phyloP scores from a whole-genome alignment of 2,113 vertebrate species.

The Oreochromis aureus region DNA sequence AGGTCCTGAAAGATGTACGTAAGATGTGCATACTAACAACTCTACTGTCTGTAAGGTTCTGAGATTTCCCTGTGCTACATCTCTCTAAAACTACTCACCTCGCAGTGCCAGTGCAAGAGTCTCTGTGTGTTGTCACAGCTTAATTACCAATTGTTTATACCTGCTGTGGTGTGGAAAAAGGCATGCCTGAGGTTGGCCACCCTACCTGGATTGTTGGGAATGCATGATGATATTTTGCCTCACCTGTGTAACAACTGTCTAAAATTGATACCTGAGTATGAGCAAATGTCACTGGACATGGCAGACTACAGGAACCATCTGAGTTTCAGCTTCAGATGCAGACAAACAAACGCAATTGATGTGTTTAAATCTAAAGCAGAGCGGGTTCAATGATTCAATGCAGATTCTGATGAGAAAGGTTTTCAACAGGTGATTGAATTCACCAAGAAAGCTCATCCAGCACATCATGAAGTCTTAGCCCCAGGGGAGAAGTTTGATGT shows the following conservation, averaged over 20 bases:
- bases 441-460: neutral
- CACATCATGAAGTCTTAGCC: neutral
- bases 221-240: neutral
- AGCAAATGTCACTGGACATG: neutral
- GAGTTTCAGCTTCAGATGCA: neutral
- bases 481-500: neutral
- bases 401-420: neutral
- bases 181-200: neutral
- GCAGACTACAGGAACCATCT: neutral
- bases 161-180: neutral
- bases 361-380: neutral
- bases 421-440: neutral
- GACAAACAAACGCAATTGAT: neutral
- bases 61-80: neutral
- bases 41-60: no score
- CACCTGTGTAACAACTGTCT: rapidly evolving
- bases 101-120: neutral
- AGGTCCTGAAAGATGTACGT: neutral
- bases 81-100: neutral
- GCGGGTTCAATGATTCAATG: neutral
- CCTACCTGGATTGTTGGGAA: rapidly evolving
- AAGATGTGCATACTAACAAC: neutral
- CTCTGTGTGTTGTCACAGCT: neutral
- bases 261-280: rapidly evolving
- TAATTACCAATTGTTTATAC: neutral